Percentiles rank a stretch among this genome's conserved stretches.
Conservation (phyloP, 2,888 invertebrate species). For the Sarcophaga caerulescens region DNA sequence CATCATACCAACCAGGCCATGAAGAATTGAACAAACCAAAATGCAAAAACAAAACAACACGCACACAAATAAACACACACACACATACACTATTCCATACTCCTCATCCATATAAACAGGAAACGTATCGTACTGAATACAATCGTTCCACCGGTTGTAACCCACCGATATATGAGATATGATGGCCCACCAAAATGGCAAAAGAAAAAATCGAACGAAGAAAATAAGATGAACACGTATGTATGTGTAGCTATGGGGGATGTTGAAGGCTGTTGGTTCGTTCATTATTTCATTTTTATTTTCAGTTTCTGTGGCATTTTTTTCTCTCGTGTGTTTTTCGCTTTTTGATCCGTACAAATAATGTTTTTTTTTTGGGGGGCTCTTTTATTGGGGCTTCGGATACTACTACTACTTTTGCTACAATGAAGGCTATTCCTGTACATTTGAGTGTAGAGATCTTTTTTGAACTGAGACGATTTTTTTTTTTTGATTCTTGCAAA, state of each 20-base stretch:
- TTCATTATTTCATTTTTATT: constrained; percentile 49
- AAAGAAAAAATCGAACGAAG: not conserved
- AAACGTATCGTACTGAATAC: too few relatives aligned
- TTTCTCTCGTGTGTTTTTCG: not conserved
- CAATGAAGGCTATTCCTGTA: not conserved
- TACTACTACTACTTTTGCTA: not conserved
- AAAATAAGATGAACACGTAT: constrained; percentile 10
- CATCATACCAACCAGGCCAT: constrained; percentile 65
- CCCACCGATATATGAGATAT: constrained; percentile 3
- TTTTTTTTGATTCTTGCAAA: too few relatives aligned
- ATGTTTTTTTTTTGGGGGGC: constrained; percentile 22
- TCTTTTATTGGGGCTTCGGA: constrained; percentile 19
- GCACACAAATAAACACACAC: too few relatives aligned
- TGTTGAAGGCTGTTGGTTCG: not conserved
- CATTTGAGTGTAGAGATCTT: not conserved
- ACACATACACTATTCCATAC: not conserved
- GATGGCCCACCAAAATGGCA: constrained; percentile 19
- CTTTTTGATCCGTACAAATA: constrained; percentile 31
- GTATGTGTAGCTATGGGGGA: not conserved
- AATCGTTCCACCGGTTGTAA: too few relatives aligned
- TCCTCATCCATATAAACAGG: not conserved
- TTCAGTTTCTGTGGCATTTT: not conserved
- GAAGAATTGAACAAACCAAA: constrained; percentile 62
- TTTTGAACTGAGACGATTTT: too few relatives aligned
- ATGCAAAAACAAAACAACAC: constrained; percentile 33